phyloP scores from a whole-genome alignment of 2,113 vertebrate species.

The Limanda limanda region DNA sequence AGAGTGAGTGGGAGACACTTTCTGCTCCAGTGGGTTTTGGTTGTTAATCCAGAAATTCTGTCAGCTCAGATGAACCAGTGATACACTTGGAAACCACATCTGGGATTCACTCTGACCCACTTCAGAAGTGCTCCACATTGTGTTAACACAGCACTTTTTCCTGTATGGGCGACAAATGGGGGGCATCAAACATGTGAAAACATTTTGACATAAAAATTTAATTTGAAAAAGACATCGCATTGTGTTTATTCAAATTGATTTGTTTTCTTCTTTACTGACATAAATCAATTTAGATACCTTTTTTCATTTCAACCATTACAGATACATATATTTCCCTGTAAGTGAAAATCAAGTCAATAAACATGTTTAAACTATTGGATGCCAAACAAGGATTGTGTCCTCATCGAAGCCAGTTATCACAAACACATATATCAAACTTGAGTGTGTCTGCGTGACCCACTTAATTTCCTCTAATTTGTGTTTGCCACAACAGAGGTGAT shows the following conservation, averaged over 20 bases:
- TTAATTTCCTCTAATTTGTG: conserved; percentile 48
- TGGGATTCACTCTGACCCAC: conserved; percentile 47
- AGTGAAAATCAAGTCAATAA: no score
- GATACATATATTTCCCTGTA: no score
- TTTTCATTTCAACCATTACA: no score
- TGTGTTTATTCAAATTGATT: no score
- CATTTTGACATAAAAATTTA: no score
- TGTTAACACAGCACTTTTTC: conserved; percentile 9
- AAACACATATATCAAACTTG: conserved; percentile 12
- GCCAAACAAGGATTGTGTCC: no score
- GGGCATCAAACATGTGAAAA: no score
- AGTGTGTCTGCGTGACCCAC: conserved; percentile 44
- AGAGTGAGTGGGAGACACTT: conserved; percentile 11
- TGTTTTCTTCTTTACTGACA: background rate
- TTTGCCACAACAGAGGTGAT: conserved; percentile 21
- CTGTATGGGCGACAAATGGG: no score
- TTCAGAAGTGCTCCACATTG: conserved; percentile 17
- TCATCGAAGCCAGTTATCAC: background rate
- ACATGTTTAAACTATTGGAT: no score
- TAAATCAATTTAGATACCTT: no score
- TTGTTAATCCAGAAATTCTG: conserved; percentile 49
- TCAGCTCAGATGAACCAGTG: conserved; percentile 43
- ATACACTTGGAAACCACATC: conserved; percentile 27
- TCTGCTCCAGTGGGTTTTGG: conserved; percentile 33
- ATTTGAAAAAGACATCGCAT: no score